Evolutionary conservation across 2,113 vertebrate species (phyloP), one percentile per base, ranked within the genome.

Genomic region (Corvus cornix): DNA sequence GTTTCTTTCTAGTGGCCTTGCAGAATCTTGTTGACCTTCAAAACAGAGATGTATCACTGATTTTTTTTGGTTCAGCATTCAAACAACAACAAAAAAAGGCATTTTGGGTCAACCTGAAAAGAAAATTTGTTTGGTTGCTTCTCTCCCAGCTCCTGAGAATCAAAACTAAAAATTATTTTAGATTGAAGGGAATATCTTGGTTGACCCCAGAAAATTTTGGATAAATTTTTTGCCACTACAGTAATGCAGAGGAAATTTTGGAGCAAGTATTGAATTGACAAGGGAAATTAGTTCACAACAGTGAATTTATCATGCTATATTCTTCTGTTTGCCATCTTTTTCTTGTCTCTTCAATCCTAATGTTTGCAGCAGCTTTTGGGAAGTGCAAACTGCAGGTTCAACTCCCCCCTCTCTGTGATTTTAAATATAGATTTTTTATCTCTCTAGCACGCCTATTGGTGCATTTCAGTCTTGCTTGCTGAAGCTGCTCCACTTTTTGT

Each of bases 401-500:
- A 31, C 82, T 75, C 14, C 35, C 31, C 9, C 26, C 19, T 60
- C 31, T 73, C 22, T 95, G 33, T 81, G 52, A 64, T 84, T 95
- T 92, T 95, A 90, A 92, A 81, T 90, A 90, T 21, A 87, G 91
- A 93, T 95, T 92, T 92, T 84, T 76, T 44, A 74, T 86, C 30
- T 93, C 79, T 86, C 35, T 63, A 81, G 43, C 33, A 72, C 56
- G 60, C 24, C 43, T 95, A 48, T 63, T 92, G 92, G 89, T 90
- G 83, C 75, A 81, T 90, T 95, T 92, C 86, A 90, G 59, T 90
- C 83, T 90, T 0, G 4, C 86, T 92, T 81, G 76, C 63, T 93
- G 90, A 92, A 92, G 64, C 55, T 88, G 59, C 56, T 95, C 72
- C 43, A 86, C 48, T 90, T 95, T 90, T 74, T 95, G 94, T 96